phyloP scores from a whole-genome alignment of 2,113 vertebrate species.

The Thryonomys swinderianus region DNA sequence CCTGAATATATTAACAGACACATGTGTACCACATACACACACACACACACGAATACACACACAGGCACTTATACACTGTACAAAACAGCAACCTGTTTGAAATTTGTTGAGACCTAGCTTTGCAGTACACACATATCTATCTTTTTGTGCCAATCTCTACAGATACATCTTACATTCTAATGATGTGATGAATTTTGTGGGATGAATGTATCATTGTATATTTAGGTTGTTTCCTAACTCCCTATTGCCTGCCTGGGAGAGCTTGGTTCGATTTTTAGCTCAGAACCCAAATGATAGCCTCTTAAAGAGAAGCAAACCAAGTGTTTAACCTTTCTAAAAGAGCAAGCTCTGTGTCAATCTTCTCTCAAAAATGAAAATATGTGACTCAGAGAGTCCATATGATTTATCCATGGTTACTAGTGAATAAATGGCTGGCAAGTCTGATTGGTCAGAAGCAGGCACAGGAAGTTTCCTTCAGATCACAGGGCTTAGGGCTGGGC shows the following conservation, averaged over 20 bases:
- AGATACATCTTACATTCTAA: not conserved
- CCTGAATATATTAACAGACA: not conserved
- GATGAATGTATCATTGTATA: rapidly evolving
- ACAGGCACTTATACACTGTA: not conserved
- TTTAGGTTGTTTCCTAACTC: not conserved
- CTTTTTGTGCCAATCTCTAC: not conserved
- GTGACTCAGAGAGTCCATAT: not conserved
- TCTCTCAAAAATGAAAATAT: not conserved
- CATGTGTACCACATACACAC: rapidly evolving
- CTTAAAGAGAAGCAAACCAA: not conserved
- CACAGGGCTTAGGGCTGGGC: not conserved
- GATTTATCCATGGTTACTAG: not conserved
- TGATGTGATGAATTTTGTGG: not conserved
- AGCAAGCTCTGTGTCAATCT: not conserved
- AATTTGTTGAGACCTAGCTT: not conserved
- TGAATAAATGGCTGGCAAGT: not conserved
- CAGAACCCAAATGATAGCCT: too few relatives aligned
- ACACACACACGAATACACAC: rapidly evolving
- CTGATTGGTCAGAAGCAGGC: not conserved
- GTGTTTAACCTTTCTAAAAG: rapidly evolving
- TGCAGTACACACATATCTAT: not conserved
- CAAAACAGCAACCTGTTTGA: not conserved
- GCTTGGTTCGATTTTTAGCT: not conserved
- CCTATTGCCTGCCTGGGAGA: not conserved
- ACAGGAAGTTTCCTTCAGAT: not conserved